A percentile compares a stretch with the other conserved stretches of the same genome.
These are phyloP conservation scores for Drosophila meridionalis DNA, from an alignment of 2,888 invertebrate species.

Conservation along the genomic window DNA sequence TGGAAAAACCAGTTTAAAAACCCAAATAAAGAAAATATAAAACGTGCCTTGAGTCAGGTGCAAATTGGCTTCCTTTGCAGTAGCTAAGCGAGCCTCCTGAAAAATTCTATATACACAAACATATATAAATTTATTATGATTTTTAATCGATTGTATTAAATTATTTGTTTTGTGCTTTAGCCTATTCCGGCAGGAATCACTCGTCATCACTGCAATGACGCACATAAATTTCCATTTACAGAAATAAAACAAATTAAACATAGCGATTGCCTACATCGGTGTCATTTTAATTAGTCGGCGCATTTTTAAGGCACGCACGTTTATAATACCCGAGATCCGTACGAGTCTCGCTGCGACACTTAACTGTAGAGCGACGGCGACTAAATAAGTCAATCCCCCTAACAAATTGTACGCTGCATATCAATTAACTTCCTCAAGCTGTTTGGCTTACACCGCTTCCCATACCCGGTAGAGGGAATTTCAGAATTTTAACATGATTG, in stretches of 20 bases:
- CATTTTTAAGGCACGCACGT: constrained; percentile 56
- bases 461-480: neutral
- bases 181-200: constrained; percentile 6
- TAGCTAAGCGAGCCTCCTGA: constrained; percentile 5
- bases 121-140: neutral
- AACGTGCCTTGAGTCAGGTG: neutral
- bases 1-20: constrained; percentile 7
- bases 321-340: constrained; percentile 17
- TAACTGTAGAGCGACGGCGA: constrained; percentile 46
- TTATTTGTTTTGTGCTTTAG: constrained; percentile 2
- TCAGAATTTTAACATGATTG: neutral
- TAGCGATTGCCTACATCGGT: constrained; percentile 30
- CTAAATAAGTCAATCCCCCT: constrained; percentile 48
- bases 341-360: constrained; percentile 13
- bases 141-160: constrained; percentile 22
- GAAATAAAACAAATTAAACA: constrained; percentile 21
- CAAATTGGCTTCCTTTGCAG: constrained; percentile 6
- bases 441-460: constrained; percentile 24
- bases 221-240: constrained; percentile 20
- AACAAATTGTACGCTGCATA: constrained; percentile 45
- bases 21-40: neutral
- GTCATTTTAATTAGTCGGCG: constrained; percentile 43
- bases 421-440: constrained; percentile 73
- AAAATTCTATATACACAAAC: neutral
- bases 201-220: constrained; percentile 6